Evolutionary conservation across 2,888 invertebrate species (phyloP), one percentile per base, ranked within the genome.

Genomic region (Rhamnusium bicolor): DNA sequence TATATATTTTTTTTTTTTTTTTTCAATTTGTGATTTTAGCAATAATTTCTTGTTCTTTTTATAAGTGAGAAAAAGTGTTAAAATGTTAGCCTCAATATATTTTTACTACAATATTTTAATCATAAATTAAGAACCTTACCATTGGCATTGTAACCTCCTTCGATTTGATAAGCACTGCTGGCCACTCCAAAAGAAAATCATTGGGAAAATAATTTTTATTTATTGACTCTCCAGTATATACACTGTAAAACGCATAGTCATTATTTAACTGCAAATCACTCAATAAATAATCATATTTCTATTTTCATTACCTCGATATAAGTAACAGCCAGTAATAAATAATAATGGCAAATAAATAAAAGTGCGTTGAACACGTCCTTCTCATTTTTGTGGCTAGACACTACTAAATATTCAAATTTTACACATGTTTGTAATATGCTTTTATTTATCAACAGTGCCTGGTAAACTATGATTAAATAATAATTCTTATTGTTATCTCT

Each of bases 101-200:
- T 24, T 24, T 24, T 24, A 24, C 6, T 24, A 24, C 6, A 4
- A 24, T 6, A 24, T 6, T 4, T 24, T 24, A 24, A 24, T 24
- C 6, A 24, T 6, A 4, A 24, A 40, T 40, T n/a, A 32, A 2
- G 12, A 40, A 32, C 72, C 77, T 78, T 83, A 87, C 85, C 89
- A 83, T 84, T 82, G 40, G 63, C 77, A 79, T 91, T 88, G 90
- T 91, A 91, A 6, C 89, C 92, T 69, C 92, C 92, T 88, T 92
- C 92, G 49, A 91, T 90, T 88, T 92, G 92, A 79, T 89, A 89
- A 58, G 92, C 90, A 47, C 92, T 91, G 7, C 92, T 91, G 0
- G 92, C 91, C 2, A 90, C 90, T 16, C 92, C 92, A 82, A 92
- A 92, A 90, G 78, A 83, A 93, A 92, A 61, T 89, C 89, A 73